Conservation (phyloP, 1,140 invertebrate species). For the Drosophila nannoptera region DNA sequence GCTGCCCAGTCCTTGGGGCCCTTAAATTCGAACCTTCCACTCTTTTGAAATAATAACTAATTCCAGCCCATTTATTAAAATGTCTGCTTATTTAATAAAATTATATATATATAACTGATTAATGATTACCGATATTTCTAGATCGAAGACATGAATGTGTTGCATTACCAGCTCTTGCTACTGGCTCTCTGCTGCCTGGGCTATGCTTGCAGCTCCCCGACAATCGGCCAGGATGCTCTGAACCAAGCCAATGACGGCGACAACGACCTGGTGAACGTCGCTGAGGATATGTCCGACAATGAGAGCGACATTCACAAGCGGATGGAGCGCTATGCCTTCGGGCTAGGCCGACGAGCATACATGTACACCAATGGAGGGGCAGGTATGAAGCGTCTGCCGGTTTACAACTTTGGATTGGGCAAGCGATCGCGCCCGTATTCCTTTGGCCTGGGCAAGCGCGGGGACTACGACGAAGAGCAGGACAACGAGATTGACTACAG, state of each 20-base stretch:
- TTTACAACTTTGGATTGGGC: conserved; percentile 77
- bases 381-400: conserved; percentile 75
- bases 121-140: conserved; percentile 12
- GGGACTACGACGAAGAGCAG: conserved; percentile 67
- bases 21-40: too few relatives aligned
- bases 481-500: conserved; percentile 58
- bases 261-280: conserved; percentile 25
- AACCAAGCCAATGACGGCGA: conserved; percentile 37
- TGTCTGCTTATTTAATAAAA: too few relatives aligned
- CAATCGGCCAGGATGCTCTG: conserved; percentile 45
- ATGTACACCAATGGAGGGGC: conserved; percentile 71
- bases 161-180: conserved; percentile 55
- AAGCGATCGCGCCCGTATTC: conserved; percentile 76
- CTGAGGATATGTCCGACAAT: conserved; percentile 40
- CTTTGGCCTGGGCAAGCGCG: conserved; percentile 77
- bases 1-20: neutral
- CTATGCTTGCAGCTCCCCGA: conserved; percentile 59
- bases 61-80: too few relatives aligned
- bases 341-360: conserved; percentile 70
- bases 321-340: conserved; percentile 71
- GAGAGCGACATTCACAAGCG: conserved; percentile 66
- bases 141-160: conserved; percentile 51
- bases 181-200: conserved; percentile 63
- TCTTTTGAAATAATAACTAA: too few relatives aligned
- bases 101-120: too few relatives aligned